Base-by-base conservation (phyloP, 2,113 vertebrate species). In the Sinocyclocheilus rhinocerous region DNA sequence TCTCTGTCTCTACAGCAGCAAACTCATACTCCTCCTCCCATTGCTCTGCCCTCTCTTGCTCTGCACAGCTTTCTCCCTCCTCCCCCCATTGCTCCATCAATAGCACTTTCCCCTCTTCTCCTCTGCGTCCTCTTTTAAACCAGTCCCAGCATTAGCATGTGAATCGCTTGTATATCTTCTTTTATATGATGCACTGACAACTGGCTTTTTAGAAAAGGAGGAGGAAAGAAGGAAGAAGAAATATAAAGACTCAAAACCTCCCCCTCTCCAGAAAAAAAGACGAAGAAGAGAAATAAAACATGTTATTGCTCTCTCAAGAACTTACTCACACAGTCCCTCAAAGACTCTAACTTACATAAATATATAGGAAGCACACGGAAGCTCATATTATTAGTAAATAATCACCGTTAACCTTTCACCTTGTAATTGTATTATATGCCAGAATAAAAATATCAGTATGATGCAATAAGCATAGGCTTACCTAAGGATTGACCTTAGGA, bases 1-100 rank as follows among this genome's bases (percentile, higher is more conserved):
- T 97, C 96, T 97, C 97, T 97, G 96, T 97, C 96, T 97, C 96
- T 81, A 94, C 95, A 94, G 94, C 78, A 92, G 88, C 92, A 92
- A 93, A 94, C 91, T 96, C 95, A 95, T 95, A 95, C 96, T 96
- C 96, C 95, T 95, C 95, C 94, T 95, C 94, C 95, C 94, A 93
- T 94, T 84, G 50, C 87, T 84, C 90, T 93, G 92, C 89, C 91
- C 91, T 80, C 69, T 77, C 73, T 75, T 63, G 86, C 81, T 76
- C 75, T 57, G 24, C 13, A 6, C 55, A 84, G 42, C 67, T 72
- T 7, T 22, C 57, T 70, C 76, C 86, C 89, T 85, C 59, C 50
- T 67, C 86, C 79, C 61, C 29, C 86, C 52, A 73, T 85, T 65
- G 36, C 88, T 94, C 96, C 94, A 94, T 97, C 92, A 95, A 94